Base-by-base conservation (phyloP, 92 coral and sea anemone species). In the Palythoa grandis region DNA sequence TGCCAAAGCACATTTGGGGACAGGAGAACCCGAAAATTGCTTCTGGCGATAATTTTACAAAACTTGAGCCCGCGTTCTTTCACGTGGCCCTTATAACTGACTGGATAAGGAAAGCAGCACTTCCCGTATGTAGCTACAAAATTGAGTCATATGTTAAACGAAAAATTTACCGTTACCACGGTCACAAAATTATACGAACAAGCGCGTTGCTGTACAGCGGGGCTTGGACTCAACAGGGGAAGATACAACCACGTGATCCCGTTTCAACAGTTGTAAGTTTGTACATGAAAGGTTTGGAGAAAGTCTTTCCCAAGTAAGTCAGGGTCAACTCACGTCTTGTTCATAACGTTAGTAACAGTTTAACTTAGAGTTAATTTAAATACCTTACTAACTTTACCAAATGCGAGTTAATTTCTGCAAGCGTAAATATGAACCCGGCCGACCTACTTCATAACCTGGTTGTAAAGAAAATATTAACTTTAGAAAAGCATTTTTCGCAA, bases 71-170 rank as follows among this genome's bases (percentile, higher is more conserved):
- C 6, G 75, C 78, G 74, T 91, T 86, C 47, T 88, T 74, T 61
- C 93, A 90, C 11, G 88, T 92, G 52, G 86, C 98, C 17, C 84
- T 88, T 67, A 88, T 94, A 25, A 90, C 98, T 6, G 88, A 90
- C 20, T 85, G 95, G 84, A 89, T 84, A 2, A 86, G 79, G 20
- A 75, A 94, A 22, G 40, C 67, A 11, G 94, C 89, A 3, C 76
- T 92, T 14, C 88, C 92, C 16, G 70, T 29, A 22, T 94, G 98
- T 83, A 83, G n/a, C 17, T 72, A 72, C 78, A 43, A 57, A n/a
- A 79, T 82, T 61, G 86, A 83, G 67, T 52, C 68, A 66, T 70
- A 82, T 16, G 70, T 74, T 11, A 87, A 76, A 63, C 67, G 78
- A 56, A 70, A 82, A 8, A 56, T 77, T 43, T 70, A 70, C 23